phyloP scores from a whole-genome alignment of 2,113 vertebrate species.

The Myxocyprinus asiaticus region DNA sequence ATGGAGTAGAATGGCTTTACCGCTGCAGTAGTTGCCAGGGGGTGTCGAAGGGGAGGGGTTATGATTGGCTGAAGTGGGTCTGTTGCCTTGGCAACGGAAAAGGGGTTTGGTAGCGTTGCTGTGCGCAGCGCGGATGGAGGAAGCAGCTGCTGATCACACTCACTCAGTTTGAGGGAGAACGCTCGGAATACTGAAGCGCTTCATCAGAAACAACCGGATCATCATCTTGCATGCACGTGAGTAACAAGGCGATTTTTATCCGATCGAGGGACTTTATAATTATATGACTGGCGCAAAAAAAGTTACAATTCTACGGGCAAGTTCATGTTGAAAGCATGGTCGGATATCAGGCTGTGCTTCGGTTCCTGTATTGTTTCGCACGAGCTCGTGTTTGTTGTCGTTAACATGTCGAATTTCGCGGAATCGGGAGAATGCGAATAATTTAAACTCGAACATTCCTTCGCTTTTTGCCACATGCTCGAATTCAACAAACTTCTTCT shows the following conservation, averaged over 20 bases:
- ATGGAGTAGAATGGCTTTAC: conserved; percentile 57
- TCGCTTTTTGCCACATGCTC: neutral
- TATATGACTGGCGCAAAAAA: neutral
- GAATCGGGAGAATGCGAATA: neutral
- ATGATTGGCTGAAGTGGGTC: conserved; percentile 76
- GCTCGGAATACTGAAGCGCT: conserved; percentile 5
- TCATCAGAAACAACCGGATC: conserved; percentile 53
- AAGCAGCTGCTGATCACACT: conserved; percentile 64
- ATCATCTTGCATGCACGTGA: conserved; percentile 69
- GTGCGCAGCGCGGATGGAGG: conserved; percentile 72
- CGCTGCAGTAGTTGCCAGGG: conserved; percentile 81
- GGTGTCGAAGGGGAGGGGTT: conserved; percentile 76
- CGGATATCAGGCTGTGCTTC: conserved; percentile 6
- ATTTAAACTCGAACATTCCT: neutral
- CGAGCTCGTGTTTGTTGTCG: neutral
- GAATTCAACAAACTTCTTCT: conserved; percentile 24
- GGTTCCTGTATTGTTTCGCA: conserved; percentile 31
- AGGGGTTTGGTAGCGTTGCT: conserved; percentile 83
- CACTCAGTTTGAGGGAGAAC: conserved; percentile 56
- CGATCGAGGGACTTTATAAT: neutral
- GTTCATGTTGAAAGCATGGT: conserved; percentile 5
- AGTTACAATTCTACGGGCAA: conserved; percentile 10
- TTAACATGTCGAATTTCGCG: neutral
- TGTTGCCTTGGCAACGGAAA: conserved; percentile 85
- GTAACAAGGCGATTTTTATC: conserved; percentile 53